Base-by-base conservation (phyloP, 2,888 invertebrate species). In the Hylaea fasciaria region DNA sequence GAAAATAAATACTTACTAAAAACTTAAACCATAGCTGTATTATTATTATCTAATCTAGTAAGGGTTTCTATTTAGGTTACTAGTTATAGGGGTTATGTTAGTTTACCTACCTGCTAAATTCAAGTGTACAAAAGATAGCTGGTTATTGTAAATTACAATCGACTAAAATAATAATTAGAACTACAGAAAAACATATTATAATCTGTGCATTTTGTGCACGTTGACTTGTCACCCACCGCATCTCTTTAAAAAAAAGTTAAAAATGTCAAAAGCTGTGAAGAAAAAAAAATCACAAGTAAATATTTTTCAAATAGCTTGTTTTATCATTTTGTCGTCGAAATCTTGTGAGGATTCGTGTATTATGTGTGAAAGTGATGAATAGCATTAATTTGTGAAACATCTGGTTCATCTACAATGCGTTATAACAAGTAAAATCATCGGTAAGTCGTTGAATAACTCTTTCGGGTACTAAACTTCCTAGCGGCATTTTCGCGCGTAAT, bases 401-500 rank as follows among this genome's bases (percentile, higher is more conserved):
- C 49, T 51, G 1, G 41, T 12, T 37, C 8, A 9, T 12, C 28
- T n/a, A 11, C 2, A 47, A 12, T 41, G 57, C 32, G 44, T 32
- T 49, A 4, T 46, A 11, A 44, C 14, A 8, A 43, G 64, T 64
- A 64, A 69, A 66, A 65, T 37, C 61, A 57, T 50, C 57, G 74
- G 80, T 81, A 77, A 75, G 74, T 65, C 5, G 0, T 9, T 17
- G 52, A 68, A 69, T 65, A 70, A 56, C 17, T 55, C 67, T 65
- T 65, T 66, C 40, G 14, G 53, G 59, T 68, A 72, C 59, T 81
- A 82, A 82, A 79, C 78, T 80, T 77, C 68, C 67, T 55, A 67
- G 66, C 55, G 56, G 65, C 70, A 72, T 76, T 82, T 85, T 77
- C 81, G 81, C 83, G 82, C 76, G 79, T 71, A 79, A 85, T 80